Base-by-base conservation (phyloP, 2,888 invertebrate genomes). In the Drosophila antonietae region DNA sequence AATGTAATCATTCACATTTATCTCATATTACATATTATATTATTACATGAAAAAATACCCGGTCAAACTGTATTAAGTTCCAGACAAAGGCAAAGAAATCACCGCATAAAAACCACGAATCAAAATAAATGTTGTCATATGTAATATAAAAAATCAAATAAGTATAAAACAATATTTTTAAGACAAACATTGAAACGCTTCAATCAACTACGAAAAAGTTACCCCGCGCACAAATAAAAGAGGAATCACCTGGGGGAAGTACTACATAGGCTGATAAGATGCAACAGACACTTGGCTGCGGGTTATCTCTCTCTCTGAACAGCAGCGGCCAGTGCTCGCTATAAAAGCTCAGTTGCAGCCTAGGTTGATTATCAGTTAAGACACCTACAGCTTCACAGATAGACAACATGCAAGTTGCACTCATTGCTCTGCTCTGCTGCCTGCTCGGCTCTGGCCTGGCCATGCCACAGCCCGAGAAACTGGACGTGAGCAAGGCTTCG, bases 351-450 rank as follows among this genome's bases (percentile, higher is more conserved):
- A 9, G 51, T 15, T 9, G 2, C 14, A 18, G 15, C n/a, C 15
- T 1, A n/a, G 10, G 0, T 9, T 10, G 12, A 43, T 33, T 66
- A 78, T 68, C 66, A 80, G 73, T 77, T 47, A 46, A 68, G 18
- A 33, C 63, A 68, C 39, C 20, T 59, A 20, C 23, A 57, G 52
- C 33, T 57, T 46, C 61, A 59, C 61, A 28, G 15, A 20, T 20
- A 20, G 7, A 7, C 66, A 73, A 60, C 9, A 78, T 80, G 78
- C 57, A 79, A 20, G 28, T 67, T 6, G 49, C 53, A 65, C 56
- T 69, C 31, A 20, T 73, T 18, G 73, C 66, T 51, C 37, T 77
- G 37, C 41, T 60, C 33, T 75, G 76, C 66, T 77, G 75, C 63
- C 18, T 79, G 3, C 18, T 64, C 8, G 70, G 59, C 51, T 20